These are phyloP conservation scores for Coelopa frigida DNA, from an alignment of 1,140 invertebrate species.

Conservation along the genomic window DNA sequence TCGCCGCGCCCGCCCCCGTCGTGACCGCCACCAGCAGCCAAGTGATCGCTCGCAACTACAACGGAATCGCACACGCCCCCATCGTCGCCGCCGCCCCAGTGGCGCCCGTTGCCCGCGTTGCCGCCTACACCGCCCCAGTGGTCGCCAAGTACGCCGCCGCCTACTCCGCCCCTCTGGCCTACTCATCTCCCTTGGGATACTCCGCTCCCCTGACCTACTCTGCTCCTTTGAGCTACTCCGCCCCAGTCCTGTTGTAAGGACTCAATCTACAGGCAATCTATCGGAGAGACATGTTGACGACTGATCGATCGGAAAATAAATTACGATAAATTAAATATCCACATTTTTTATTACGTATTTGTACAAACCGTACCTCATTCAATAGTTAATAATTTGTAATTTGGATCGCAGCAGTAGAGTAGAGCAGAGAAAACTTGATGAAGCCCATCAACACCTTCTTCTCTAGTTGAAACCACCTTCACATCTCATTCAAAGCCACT, in stretches of 20 bases:
- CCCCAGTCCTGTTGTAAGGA: constrained; percentile 2
- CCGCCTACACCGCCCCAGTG: constrained; percentile 13
- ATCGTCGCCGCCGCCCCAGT: constrained; percentile 17
- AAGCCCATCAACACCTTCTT: too few relatives aligned
- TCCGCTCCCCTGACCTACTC: constrained; percentile 13
- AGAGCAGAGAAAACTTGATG: too few relatives aligned
- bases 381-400: too few relatives aligned
- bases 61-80: constrained; percentile 20
- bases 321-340: too few relatives aligned
- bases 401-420: too few relatives aligned
- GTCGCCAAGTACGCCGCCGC: constrained; percentile 6
- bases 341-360: too few relatives aligned
- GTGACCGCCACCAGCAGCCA: constrained; percentile 47
- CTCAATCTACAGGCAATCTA: too few relatives aligned
- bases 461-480: too few relatives aligned
- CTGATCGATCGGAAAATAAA: too few relatives aligned
- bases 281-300: too few relatives aligned
- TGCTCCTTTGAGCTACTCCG: constrained; percentile 4
- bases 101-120: constrained; percentile 6
- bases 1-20: constrained; percentile 34
- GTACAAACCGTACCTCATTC: too few relatives aligned
- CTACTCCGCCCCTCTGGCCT: constrained; percentile 22
- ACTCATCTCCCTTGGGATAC: constrained; percentile 25
- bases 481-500: too few relatives aligned
- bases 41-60: constrained; percentile 38